Evolutionary conservation across 1,140 invertebrate genomes (phyloP).

Genomic region (Drosophila pruinosa): DNA sequence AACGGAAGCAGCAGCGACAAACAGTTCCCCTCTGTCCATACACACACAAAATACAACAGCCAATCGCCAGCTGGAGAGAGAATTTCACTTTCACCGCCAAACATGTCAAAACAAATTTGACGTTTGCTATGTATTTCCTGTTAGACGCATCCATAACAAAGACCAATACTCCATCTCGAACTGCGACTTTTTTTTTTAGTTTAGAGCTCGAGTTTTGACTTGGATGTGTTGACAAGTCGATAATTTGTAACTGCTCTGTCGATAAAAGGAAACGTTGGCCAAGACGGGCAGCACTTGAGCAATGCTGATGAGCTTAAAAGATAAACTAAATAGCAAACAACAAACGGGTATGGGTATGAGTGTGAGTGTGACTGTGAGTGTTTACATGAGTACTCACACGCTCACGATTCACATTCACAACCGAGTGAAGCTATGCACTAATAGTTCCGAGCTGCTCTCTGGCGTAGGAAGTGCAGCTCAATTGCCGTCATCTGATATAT

Average conservation of each 20-base stretch:
- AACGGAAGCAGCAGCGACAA: slow-evolving; percentile 62
- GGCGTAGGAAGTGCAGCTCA: slow-evolving; percentile 22
- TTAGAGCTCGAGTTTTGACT: background rate
- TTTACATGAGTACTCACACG: background rate
- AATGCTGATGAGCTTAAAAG: slow-evolving; percentile 79
- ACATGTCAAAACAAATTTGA: slow-evolving; percentile 79
- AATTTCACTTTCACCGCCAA: slow-evolving; percentile 81
- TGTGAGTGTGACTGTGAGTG: slow-evolving; percentile 21
- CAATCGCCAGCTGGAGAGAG: slow-evolving; percentile 15
- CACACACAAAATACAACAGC: slow-evolving; percentile 4
- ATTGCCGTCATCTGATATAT: slow-evolving; percentile 37
- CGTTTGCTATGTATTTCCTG: slow-evolving; percentile 73
- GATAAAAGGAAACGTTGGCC: slow-evolving; percentile 57
- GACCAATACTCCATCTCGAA: background rate
- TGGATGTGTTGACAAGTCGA: slow-evolving; percentile 52
- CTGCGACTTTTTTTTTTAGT: background rate
- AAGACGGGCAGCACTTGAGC: slow-evolving; percentile 54
- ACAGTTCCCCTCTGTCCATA: background rate
- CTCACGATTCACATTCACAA: slow-evolving; percentile 10
- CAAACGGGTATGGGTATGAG: slow-evolving; percentile 44
- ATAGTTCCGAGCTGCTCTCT: slow-evolving; percentile 34
- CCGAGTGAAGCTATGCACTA: slow-evolving; percentile 43
- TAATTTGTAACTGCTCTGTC: slow-evolving; percentile 60
- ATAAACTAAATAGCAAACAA: slow-evolving; percentile 61
- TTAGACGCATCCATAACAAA: slow-evolving; percentile 64